A percentile compares a stretch with the other conserved stretches of the same genome.
These are phyloP conservation scores for Hucho hucho DNA, from an alignment of 2,113 vertebrate species.

Conservation along the genomic window DNA sequence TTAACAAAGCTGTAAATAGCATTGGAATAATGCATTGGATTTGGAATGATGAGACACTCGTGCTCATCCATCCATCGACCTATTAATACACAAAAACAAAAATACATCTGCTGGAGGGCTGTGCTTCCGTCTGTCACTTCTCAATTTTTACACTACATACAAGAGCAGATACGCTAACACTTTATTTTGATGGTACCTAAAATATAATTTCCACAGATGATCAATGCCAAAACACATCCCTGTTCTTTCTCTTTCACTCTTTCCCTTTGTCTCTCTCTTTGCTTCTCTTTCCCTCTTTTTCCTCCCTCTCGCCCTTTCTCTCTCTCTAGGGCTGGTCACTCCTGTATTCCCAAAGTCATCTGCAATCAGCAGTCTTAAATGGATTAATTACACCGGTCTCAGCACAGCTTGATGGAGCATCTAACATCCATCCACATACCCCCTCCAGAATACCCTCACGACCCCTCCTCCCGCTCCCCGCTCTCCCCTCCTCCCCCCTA, in stretches of 20 bases:
- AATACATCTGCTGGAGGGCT: slow-evolving; percentile 14
- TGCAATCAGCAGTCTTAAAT: slow-evolving; percentile 79
- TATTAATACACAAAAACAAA: slow-evolving; percentile 27
- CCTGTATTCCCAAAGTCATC: slow-evolving; percentile 75
- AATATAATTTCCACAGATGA: no score
- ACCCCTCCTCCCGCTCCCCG: not conserved
- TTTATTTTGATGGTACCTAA: no score
- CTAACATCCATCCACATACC: slow-evolving; percentile 57
- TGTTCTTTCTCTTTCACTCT: not conserved
- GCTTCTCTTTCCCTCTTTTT: slow-evolving; percentile 23
- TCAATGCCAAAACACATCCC: not conserved
- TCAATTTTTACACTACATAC: slow-evolving; percentile 30
- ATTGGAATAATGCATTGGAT: slow-evolving; percentile 28
- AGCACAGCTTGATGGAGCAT: slow-evolving; percentile 70
- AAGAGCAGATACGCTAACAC: not conserved
- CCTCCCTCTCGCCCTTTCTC: slow-evolving; percentile 5
- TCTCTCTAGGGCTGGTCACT: slow-evolving; percentile 26
- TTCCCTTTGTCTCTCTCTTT: not conserved
- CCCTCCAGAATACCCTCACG: slow-evolving; percentile 18
- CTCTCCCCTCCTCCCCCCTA: slow-evolving; percentile 12
- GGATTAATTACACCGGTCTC: slow-evolving; percentile 78
- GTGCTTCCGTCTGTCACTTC: no score
- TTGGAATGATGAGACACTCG: slow-evolving; percentile 14
- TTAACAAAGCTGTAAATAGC: slow-evolving; percentile 57
- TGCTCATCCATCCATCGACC: slow-evolving; percentile 48